phyloP scores from a whole-genome alignment of 1,140 invertebrate species.

The Cyphomyrmex costatus region DNA sequence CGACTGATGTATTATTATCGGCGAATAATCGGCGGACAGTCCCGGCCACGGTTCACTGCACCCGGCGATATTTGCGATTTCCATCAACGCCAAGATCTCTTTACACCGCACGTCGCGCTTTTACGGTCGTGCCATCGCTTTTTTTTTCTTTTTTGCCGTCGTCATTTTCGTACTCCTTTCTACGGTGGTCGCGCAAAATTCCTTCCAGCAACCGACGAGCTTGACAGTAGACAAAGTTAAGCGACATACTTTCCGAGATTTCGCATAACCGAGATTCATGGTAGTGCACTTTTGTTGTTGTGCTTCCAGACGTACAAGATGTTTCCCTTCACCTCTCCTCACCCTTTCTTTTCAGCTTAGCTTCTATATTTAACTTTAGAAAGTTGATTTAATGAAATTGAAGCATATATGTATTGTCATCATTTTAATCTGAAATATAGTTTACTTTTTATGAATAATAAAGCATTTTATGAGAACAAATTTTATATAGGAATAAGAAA shows the following conservation, averaged over 20 bases:
- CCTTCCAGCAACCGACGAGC: constrained; percentile 37
- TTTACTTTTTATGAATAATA: constrained; percentile 5
- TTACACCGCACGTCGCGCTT: background rate
- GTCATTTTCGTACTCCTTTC: constrained; percentile 26
- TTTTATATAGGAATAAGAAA: background rate
- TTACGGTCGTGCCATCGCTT: background rate
- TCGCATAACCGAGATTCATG: constrained; percentile 43
- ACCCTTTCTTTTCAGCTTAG: background rate
- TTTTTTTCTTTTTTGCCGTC: background rate
- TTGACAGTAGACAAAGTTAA: constrained; percentile 59
- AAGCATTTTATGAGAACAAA: background rate
- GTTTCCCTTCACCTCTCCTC: background rate
- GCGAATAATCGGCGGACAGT: constrained; percentile 54
- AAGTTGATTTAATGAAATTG: constrained; percentile 30
- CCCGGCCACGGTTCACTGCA: constrained; percentile 44
- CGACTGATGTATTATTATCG: constrained; percentile 69
- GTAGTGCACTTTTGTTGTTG: constrained; percentile 44
- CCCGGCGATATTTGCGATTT: constrained; percentile 54
- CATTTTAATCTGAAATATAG: background rate
- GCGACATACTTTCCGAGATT: constrained; percentile 26
- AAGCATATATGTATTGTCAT: background rate
- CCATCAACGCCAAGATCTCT: constrained; percentile 32
- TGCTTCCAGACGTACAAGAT: constrained; percentile 13
- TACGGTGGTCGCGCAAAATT: constrained; percentile 39
- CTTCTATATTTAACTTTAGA: constrained; percentile 23